Conservation (phyloP, 2,113 vertebrate species). For the Bungarus multicinctus region DNA sequence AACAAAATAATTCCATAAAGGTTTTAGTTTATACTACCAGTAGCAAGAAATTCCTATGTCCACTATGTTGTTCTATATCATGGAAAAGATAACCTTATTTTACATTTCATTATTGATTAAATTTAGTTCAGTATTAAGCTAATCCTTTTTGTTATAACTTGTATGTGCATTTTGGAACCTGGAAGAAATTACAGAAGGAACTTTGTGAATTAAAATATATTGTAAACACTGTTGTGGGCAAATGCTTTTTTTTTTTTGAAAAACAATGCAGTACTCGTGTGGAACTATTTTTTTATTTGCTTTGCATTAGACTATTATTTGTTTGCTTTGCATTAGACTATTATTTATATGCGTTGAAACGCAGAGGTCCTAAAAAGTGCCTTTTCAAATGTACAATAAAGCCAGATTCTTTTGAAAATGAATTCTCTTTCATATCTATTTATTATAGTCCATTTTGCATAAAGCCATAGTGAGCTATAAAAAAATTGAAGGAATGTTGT, state of each 20-base stretch:
- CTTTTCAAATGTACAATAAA: not conserved
- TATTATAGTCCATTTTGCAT: not conserved
- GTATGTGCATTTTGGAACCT: not conserved
- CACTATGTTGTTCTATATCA: constrained; percentile 17
- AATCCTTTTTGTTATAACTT: not conserved
- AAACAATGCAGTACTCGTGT: not conserved
- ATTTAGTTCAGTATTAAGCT: not conserved
- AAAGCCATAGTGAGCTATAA: not conserved
- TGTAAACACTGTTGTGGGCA: not conserved
- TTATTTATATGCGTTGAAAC: not conserved
- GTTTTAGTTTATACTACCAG: not conserved
- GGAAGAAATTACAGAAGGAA: not conserved
- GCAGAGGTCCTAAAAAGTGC: not conserved
- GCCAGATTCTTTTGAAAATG: not conserved
- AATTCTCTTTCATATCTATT: not conserved
- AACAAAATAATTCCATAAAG: not conserved
- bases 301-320: not conserved
- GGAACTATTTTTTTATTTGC: not conserved
- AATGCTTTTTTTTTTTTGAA: not conserved
- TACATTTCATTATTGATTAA: constrained; percentile 14
- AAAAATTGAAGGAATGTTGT: not conserved
- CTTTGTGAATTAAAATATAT: not conserved
- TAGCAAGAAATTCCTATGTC: not conserved
- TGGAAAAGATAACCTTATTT: not conserved
- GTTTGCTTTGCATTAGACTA: not conserved